These are phyloP conservation scores for Xiphophorus couchianus DNA, from an alignment of 2,113 vertebrate genomes.

Conservation along the genomic window DNA sequence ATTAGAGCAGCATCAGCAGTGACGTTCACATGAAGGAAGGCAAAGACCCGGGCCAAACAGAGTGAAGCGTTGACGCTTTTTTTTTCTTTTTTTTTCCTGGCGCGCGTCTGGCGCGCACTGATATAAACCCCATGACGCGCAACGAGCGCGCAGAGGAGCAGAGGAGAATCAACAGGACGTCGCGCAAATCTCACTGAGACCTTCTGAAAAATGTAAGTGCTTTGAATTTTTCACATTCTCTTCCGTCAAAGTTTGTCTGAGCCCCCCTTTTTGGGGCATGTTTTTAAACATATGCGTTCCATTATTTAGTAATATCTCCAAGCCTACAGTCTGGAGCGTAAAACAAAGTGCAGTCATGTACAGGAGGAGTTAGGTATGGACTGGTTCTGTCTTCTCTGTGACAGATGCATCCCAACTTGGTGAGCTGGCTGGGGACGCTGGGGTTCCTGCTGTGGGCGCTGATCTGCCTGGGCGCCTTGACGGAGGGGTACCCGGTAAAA, in stretches of 20 bases:
- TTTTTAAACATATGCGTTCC: not conserved
- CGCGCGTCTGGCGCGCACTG: constrained; percentile 34
- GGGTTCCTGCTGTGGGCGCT: constrained; percentile 88
- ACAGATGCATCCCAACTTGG: constrained; percentile 89
- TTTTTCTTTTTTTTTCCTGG: constrained; percentile 43
- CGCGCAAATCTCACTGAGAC: constrained; percentile 28
- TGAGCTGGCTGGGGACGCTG: constrained; percentile 85
- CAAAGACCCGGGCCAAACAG: constrained; percentile 46
- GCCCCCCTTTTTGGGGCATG: not conserved
- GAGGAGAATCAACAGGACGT: constrained; percentile 45
- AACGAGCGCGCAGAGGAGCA: constrained; percentile 43
- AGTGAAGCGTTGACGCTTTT: constrained; percentile 62
- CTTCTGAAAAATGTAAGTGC: constrained; percentile 65
- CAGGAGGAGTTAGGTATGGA: not conserved
- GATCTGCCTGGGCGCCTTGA: constrained; percentile 87
- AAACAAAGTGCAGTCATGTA: not conserved
- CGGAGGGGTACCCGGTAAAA: constrained; percentile 94
- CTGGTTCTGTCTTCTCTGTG: not conserved
- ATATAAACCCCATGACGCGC: constrained; percentile 67
- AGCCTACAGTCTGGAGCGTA: not conserved
- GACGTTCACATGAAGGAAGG: constrained; percentile 63
- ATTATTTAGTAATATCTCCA: not conserved
- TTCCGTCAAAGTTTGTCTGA: not conserved
- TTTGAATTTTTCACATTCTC: not conserved
- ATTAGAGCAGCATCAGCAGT: constrained; percentile 69